Percentiles rank a stretch among this genome's conserved stretches.
phyloP scores from a whole-genome alignment of 2,113 vertebrate species.

The Sarotherodon lohbergeri region DNA sequence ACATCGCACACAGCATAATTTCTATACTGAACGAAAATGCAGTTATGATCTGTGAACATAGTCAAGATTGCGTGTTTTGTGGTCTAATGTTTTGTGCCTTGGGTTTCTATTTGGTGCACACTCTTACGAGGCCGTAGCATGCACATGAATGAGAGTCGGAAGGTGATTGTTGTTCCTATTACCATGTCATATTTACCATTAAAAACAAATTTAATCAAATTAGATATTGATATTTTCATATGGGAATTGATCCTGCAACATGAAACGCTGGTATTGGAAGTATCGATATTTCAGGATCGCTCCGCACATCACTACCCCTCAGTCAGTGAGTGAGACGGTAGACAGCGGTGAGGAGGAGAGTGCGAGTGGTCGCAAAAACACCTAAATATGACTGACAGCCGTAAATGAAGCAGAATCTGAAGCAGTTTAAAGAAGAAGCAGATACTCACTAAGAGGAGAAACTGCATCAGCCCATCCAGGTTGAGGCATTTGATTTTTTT shows the following conservation, averaged over 20 bases:
- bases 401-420: neutral
- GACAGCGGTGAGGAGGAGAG: neutral
- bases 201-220: neutral
- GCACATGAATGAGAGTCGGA: neutral
- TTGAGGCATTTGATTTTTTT: neutral
- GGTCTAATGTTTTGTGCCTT: neutral
- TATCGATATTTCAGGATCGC: neutral
- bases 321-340: neutral
- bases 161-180: neutral
- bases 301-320: neutral
- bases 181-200: neutral
- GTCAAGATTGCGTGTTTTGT: neutral
- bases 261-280: neutral
- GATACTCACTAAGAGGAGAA: neutral
- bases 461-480: neutral
- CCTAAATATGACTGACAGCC: neutral
- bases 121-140: neutral
- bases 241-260: neutral
- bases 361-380: neutral
- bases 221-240: neutral
- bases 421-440: neutral
- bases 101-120: neutral
- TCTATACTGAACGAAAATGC: too few species aligned
- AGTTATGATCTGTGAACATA: too few species aligned
- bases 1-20: too few species aligned